Percentiles rank a stretch among this genome's conserved stretches.
These are phyloP conservation scores for Diplazon laetatorius DNA, from an alignment of 2,888 invertebrate species.

Conservation along the genomic window DNA sequence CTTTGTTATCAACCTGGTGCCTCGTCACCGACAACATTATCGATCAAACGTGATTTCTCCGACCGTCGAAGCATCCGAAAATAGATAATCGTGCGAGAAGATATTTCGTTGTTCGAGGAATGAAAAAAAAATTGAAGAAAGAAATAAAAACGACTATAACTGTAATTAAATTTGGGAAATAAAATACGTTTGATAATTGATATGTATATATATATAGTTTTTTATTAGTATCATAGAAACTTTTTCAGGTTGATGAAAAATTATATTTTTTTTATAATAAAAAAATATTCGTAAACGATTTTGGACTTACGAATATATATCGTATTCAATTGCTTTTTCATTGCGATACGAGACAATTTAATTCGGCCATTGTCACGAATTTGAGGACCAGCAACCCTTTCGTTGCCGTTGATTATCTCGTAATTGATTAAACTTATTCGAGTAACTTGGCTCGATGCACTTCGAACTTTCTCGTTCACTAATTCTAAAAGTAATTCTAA, in stretches of 20 bases:
- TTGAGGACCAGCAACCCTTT: too few species aligned
- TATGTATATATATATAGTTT: constrained; percentile 13
- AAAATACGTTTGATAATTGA: constrained; percentile 57
- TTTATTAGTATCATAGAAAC: background rate
- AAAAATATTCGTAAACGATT: too few species aligned
- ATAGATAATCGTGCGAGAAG: constrained; percentile 41
- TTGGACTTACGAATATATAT: too few species aligned
- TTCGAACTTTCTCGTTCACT: too few species aligned
- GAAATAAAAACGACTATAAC: constrained; percentile 53
- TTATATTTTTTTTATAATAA: background rate
- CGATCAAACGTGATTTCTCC: constrained; percentile 3
- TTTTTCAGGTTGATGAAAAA: constrained; percentile 45
- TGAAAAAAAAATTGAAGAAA: background rate
- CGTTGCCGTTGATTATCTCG: too few species aligned
- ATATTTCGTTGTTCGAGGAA: constrained; percentile 61
- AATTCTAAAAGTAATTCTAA: background rate
- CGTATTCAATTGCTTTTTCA: too few species aligned
- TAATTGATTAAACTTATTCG: too few species aligned
- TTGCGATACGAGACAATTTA: too few species aligned
- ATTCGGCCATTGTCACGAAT: too few species aligned
- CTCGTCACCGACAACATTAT: background rate
- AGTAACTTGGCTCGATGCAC: too few species aligned
- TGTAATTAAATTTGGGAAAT: constrained; percentile 50
- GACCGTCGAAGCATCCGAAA: constrained; percentile 19
- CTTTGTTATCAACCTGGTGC: constrained; percentile 28